phyloP scores from a whole-genome alignment of 2,888 invertebrate genomes.

The Caenorhabditis angaria region DNA sequence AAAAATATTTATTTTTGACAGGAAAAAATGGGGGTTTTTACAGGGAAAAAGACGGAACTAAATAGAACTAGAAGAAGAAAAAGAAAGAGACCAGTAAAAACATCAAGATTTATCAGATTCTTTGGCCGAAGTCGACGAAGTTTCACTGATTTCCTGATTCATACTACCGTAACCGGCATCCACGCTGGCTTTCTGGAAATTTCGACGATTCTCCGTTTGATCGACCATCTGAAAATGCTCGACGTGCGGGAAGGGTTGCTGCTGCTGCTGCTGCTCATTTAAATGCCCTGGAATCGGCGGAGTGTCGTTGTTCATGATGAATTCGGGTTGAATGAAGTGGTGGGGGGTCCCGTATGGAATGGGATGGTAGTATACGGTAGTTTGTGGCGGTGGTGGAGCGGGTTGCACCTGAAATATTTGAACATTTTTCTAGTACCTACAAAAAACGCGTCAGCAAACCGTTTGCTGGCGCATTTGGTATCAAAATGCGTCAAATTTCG shows the following conservation, averaged over 20 bases:
- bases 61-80: too few relatives aligned
- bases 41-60: too few relatives aligned
- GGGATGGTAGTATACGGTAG: background rate
- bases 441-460: background rate
- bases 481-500: background rate
- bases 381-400: background rate
- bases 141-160: constrained; percentile 40
- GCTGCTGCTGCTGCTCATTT: too few relatives aligned
- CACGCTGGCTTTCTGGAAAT: constrained; percentile 40
- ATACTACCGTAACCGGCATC: constrained; percentile 54
- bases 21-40: too few relatives aligned
- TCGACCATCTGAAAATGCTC: constrained; percentile 15
- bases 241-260: constrained; percentile 31
- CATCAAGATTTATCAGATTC: too few relatives aligned
- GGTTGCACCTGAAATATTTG: background rate
- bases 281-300: too few relatives aligned
- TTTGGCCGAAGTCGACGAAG: background rate
- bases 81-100: too few relatives aligned
- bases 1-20: background rate
- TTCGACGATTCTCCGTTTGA: constrained; percentile 23
- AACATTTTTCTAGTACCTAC: background rate
- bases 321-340: background rate
- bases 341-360: background rate
- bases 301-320: constrained; percentile 7
- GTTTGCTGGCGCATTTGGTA: background rate